A percentile compares a stretch with the other conserved stretches of the same genome.
Evolutionary conservation across 2,797 vertebrate species (phyloP).

Genomic region (Apodemus agrarius): DNA sequence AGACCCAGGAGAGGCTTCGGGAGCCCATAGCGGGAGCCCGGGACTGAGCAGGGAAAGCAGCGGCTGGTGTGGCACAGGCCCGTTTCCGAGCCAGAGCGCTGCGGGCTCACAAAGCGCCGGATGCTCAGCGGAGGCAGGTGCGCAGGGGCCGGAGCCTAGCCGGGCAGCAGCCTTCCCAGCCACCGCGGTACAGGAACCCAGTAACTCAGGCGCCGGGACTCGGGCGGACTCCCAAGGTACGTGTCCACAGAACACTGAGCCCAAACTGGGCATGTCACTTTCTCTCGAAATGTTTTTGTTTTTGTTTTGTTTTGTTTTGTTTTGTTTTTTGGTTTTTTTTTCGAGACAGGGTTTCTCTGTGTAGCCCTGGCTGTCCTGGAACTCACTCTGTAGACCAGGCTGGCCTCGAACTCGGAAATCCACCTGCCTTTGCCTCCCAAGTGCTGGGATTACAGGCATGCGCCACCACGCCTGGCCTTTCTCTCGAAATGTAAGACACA

Average conservation of each 20-base stretch:
- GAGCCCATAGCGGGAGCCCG: background rate
- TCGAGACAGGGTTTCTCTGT: too few relatives aligned
- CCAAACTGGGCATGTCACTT: conserved; percentile 45
- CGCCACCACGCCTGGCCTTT: too few relatives aligned
- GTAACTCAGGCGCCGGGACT: conserved; percentile 47
- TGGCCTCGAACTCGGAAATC: too few relatives aligned
- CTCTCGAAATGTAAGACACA: background rate
- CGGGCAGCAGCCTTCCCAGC: background rate
- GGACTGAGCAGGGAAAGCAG: background rate
- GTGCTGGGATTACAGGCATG: too few relatives aligned
- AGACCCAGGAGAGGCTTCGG: background rate
- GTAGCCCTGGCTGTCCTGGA: too few relatives aligned
- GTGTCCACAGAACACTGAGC: conserved; percentile 43
- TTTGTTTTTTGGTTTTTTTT: too few relatives aligned
- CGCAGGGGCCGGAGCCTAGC: background rate
- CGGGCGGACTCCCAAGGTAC: conserved; percentile 79
- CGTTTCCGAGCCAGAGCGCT: conserved; percentile 46
- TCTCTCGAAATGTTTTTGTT: background rate
- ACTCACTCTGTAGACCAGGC: too few relatives aligned
- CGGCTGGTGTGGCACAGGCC: background rate
- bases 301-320: too few relatives aligned
- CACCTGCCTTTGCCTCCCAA: too few relatives aligned
- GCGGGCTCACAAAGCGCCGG: conserved; percentile 73
- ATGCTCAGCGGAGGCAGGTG: conserved; percentile 59
- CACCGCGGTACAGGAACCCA: background rate